These are phyloP conservation scores for Chaetodon auriga DNA, from an alignment of 2,113 vertebrate genomes.

Conservation along the genomic window DNA sequence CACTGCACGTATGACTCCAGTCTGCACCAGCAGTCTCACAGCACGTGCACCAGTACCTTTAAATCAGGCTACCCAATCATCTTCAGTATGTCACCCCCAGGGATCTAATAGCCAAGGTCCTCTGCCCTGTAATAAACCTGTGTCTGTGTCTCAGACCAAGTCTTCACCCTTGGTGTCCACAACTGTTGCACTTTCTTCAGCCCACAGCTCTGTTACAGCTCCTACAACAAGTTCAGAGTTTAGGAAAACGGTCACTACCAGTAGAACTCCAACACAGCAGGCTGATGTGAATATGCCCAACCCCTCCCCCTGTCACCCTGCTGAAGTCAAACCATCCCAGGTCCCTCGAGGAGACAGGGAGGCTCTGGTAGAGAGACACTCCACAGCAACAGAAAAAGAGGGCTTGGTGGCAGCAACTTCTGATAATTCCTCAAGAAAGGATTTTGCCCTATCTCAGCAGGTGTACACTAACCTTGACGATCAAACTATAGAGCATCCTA, in stretches of 20 bases:
- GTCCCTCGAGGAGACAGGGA: constrained; percentile 55
- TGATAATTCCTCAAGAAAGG: constrained; percentile 84
- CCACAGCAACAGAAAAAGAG: constrained; percentile 60
- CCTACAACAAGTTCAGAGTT: constrained; percentile 65
- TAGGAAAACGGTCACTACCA: constrained; percentile 61
- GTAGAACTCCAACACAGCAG: constrained; percentile 59
- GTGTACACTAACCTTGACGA: constrained; percentile 88
- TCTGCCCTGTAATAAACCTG: constrained; percentile 48
- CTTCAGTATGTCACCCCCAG: constrained; percentile 52
- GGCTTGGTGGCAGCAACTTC: constrained; percentile 64
- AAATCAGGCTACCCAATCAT: constrained; percentile 39
- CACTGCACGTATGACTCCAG: constrained; percentile 33
- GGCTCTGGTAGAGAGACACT: constrained; percentile 50
- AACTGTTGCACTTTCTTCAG: constrained; percentile 22
- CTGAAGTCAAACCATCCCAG: constrained; percentile 64
- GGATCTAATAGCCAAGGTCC: constrained; percentile 32
- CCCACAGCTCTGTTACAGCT: constrained; percentile 42
- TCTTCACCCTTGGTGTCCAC: constrained; percentile 41
- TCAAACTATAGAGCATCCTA: constrained; percentile 84
- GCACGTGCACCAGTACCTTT: constrained; percentile 36
- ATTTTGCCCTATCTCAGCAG: constrained; percentile 83
- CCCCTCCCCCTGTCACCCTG: constrained; percentile 55
- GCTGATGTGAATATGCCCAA: constrained; percentile 43
- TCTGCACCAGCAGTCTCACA: constrained; percentile 42
- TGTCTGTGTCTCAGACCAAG: constrained; percentile 45